Evolutionary conservation across 2,888 invertebrate genomes (phyloP).

Genomic region (Plutella xylostella): DNA sequence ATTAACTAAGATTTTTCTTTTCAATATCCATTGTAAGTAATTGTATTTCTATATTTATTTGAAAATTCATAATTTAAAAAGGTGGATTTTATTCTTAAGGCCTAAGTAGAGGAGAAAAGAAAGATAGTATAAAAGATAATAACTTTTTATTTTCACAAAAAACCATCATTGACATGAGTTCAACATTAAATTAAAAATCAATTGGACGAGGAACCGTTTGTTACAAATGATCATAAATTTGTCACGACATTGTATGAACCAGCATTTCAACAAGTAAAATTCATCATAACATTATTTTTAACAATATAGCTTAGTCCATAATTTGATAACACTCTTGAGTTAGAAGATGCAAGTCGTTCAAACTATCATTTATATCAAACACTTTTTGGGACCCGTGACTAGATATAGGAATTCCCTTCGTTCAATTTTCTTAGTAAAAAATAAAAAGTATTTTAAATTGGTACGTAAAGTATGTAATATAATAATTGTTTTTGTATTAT

Average conservation of each 20-base stretch:
- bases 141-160: constrained; percentile 11
- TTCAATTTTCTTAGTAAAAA: constrained; percentile 1
- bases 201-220: neutral
- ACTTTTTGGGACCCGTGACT: constrained; percentile 9
- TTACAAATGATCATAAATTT: neutral
- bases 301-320: too few species aligned
- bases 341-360: neutral
- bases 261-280: too few species aligned
- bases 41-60: too few species aligned
- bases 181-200: neutral
- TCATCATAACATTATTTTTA: too few species aligned
- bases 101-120: too few species aligned
- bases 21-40: too few species aligned
- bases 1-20: too few species aligned
- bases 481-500: too few species aligned
- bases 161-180: constrained; percentile 8
- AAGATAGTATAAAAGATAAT: constrained; percentile 7
- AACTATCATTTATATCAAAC: constrained; percentile 1
- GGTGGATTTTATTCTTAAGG: too few species aligned
- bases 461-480: too few species aligned
- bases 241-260: too few species aligned
- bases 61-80: too few species aligned
- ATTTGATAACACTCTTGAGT: neutral
- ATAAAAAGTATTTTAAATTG: constrained; percentile 12
- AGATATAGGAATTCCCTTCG: constrained; percentile 2